Conservation (phyloP, 2,797 vertebrate species). For the Bovichtus diacanthus region DNA sequence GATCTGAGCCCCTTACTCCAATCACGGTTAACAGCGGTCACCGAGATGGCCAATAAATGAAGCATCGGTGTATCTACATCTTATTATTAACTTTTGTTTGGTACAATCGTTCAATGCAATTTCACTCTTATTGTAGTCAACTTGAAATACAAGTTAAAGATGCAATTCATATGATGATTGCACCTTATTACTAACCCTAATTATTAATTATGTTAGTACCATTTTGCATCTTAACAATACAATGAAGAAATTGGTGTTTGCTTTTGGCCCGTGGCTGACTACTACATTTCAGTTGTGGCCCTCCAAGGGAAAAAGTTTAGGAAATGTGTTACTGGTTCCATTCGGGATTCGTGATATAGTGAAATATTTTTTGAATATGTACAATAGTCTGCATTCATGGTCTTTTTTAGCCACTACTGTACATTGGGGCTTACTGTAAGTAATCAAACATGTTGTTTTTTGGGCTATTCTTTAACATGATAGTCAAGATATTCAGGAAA, state of each 20-base stretch:
- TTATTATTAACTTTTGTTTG: not conserved
- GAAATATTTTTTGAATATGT: not conserved
- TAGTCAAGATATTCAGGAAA: not conserved
- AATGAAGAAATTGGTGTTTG: no score
- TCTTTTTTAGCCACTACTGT: not conserved
- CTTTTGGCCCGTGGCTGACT: no score
- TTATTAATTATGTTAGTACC: no score
- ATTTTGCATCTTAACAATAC: no score
- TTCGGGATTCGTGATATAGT: not conserved
- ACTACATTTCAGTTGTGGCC: no score
- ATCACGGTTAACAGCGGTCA: constrained; percentile 31
- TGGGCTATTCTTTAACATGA: not conserved
- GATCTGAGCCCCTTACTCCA: constrained; percentile 33
- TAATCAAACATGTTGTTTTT: not conserved
- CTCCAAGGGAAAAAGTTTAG: no score
- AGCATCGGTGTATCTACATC: not conserved
- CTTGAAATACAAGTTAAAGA: not conserved
- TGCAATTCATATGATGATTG: not conserved
- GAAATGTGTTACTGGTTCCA: not conserved
- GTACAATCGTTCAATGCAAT: not conserved
- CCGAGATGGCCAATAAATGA: not conserved
- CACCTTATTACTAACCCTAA: no score
- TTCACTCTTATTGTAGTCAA: not conserved
- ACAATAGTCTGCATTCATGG: not conserved
- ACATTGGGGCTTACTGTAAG: not conserved